Base-by-base conservation (phyloP, 2,797 vertebrate species). In the Antrozous pallidus region DNA sequence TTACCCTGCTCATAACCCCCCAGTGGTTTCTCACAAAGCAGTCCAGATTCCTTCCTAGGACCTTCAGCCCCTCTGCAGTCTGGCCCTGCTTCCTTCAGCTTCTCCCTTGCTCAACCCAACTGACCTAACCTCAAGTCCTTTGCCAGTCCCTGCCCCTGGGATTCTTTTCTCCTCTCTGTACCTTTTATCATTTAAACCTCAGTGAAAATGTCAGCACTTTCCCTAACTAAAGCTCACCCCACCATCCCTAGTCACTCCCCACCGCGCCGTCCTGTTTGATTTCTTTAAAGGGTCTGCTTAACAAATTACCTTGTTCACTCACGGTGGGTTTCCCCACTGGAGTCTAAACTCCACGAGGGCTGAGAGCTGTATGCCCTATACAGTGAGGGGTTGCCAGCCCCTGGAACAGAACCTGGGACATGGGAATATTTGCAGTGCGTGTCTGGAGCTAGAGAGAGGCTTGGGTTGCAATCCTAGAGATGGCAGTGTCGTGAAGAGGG, bases 231-330 rank as follows among this genome's bases (percentile, higher is more conserved):
- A 90, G 79, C 18, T 22, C 0, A 0, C 38, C 20, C 8, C 22
- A 11, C n/a, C 8, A 1, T 6, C 56, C 26, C 28, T 2, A 22
- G 14, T 31, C 40, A 49, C 69, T 88, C 7, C 31, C 47, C 12
- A 13, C 18, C 8, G 9, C 14, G 1, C 36, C 28, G 2, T 12
- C 12, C 36, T 33, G 42, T 75, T 47, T 40, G 16, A 65, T 67
- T 93, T 80, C 49, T 83, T 87, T 70, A 86, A 86, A 78, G 77
- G n/a, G 28, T 56, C 47, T 33, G 2, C 38, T 49, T 22, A 40
- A 63, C 61, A 63, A 70, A 51, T 91, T 7, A 56, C 63, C 22
- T 56, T 31, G 31, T 36, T 42, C 40, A 12, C 71, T 84, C 13
- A 51, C 58, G 14, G 8, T 80, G 47, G 14, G 6, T 81, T 94